Evolutionary conservation across 2,797 vertebrate species (phyloP), one percentile per base, ranked within the genome.

Genomic region (Galago senegalensis): DNA sequence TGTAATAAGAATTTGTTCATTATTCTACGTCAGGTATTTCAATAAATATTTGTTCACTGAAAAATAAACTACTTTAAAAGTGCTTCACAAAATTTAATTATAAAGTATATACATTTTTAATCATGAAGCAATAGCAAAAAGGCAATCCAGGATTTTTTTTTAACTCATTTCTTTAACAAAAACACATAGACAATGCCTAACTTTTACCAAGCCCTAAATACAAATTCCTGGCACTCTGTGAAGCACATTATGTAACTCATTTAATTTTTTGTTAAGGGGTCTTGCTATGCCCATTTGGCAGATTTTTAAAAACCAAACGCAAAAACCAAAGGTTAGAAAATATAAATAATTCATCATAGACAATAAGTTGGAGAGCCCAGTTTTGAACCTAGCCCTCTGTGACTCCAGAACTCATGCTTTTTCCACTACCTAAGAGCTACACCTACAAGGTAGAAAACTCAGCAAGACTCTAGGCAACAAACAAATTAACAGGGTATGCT

Each of bases 11-110:
- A 83, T 53, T 82, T 86, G 10, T 76, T 89, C 40, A 95, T 23
- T n/a, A 25, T 60, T 72, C 40, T 95, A 53, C 29, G 43, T 37
- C 81, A 76, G 87, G 37, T 40, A 85, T 76, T 43, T 95, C 61
- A 87, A 53, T 69, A 97, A 87, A 73, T 61, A 79, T 40, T 69
- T 93, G 77, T 92, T 76, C 67, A 77, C 82, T 34, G 29, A n/a
- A 82, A 72, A 67, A 79, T 70, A 63, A 75, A 86, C 58, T 76
- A 70, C 11, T 80, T 87, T 61, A 53, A 93, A 86, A 76, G 17
- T 31, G 25, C 13, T 53, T 53, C 73, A 80, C 0, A 58, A 81
- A 94, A 72, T 83, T 77, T 92, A 87, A 67, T 73, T 94, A 79
- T 91, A 43, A 96, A 89, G 10, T 61, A 53, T 31, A 70, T 61